These are phyloP conservation scores for Linurgus olivaceus DNA, from an alignment of 2,797 vertebrate species.

Conservation along the genomic window DNA sequence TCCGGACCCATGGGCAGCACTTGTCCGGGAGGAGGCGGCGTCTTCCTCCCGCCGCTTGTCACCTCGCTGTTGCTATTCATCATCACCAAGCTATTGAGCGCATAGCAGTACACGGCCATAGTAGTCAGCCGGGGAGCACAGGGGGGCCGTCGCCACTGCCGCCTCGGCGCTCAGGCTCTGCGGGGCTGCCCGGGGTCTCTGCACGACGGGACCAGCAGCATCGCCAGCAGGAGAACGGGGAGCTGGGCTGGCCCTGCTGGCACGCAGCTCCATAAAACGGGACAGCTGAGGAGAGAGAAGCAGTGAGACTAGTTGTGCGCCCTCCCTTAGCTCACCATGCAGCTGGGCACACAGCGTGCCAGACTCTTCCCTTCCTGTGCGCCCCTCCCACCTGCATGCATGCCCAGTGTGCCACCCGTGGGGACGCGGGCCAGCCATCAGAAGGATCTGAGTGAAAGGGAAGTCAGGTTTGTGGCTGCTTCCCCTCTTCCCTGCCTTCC, in stretches of 20 bases:
- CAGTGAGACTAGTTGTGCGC: background rate
- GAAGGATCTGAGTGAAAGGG: background rate
- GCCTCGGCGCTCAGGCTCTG: conserved; percentile 45
- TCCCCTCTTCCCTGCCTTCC: background rate
- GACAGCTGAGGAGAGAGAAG: conserved; percentile 18
- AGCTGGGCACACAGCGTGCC: background rate
- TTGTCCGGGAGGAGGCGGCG: conserved; percentile 71
- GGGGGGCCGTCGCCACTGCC: conserved; percentile 29
- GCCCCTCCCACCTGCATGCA: background rate
- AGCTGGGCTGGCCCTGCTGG: background rate
- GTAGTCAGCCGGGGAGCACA: conserved; percentile 72
- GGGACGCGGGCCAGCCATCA: background rate
- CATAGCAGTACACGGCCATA: conserved; percentile 88
- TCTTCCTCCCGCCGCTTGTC: conserved; percentile 71
- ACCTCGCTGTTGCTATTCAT: conserved; percentile 83
- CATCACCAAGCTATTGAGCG: conserved; percentile 83
- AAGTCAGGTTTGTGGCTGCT: background rate
- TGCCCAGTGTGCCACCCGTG: background rate
- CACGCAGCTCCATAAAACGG: conserved; percentile 70
- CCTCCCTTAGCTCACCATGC: background rate
- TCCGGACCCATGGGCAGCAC: conserved; percentile 67
- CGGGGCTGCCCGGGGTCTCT: conserved; percentile 5
- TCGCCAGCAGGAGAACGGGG: background rate
- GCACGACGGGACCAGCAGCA: conserved; percentile 59
- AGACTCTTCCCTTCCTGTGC: background rate